Conservation (phyloP, 2,797 vertebrate species). For the Syngnathus rostellatus region DNA sequence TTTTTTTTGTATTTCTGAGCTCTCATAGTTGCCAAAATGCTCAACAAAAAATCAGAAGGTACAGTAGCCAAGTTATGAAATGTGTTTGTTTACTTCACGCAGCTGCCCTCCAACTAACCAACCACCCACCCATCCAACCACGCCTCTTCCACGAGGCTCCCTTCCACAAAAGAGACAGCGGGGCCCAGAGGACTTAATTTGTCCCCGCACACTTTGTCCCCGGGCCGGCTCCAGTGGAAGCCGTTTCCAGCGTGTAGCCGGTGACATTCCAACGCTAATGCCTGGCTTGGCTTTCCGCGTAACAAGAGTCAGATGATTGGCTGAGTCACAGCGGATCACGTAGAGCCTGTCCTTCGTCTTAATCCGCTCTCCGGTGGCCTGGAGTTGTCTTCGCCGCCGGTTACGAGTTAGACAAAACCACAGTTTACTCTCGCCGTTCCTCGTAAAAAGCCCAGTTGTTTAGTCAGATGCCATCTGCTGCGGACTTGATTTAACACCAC, state of each 20-base stretch:
- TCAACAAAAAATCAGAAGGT: not conserved
- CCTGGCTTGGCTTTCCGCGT: conserved; percentile 22
- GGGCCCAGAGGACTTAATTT: conserved; percentile 1
- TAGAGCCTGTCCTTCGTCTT: conserved; percentile 16
- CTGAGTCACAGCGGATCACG: conserved; percentile 11
- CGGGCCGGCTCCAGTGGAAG: conserved; percentile 15
- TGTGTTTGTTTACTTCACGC: not conserved
- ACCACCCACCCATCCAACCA: not conserved
- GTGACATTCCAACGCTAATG: conserved; percentile 28
- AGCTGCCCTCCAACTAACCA: not conserved
- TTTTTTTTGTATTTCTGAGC: too few relatives aligned
- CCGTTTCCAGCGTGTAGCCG: conserved; percentile 16
- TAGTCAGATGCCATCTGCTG: conserved; percentile 27
- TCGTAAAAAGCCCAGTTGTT: conserved; percentile 42
- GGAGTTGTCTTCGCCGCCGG: not conserved
- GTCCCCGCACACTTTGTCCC: conserved; percentile 18
- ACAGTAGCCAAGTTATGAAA: not conserved
- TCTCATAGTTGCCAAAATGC: too few relatives aligned
- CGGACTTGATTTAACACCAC: conserved; percentile 33
- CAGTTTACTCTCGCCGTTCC: conserved; percentile 33
- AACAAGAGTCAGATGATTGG: conserved; percentile 42
- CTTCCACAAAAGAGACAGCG: not conserved
- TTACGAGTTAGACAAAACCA: not conserved
- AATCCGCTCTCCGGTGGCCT: not conserved
- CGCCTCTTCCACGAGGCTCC: not conserved